Conservation (phyloP, 2,113 vertebrate species). For the Echinops telfairi region DNA sequence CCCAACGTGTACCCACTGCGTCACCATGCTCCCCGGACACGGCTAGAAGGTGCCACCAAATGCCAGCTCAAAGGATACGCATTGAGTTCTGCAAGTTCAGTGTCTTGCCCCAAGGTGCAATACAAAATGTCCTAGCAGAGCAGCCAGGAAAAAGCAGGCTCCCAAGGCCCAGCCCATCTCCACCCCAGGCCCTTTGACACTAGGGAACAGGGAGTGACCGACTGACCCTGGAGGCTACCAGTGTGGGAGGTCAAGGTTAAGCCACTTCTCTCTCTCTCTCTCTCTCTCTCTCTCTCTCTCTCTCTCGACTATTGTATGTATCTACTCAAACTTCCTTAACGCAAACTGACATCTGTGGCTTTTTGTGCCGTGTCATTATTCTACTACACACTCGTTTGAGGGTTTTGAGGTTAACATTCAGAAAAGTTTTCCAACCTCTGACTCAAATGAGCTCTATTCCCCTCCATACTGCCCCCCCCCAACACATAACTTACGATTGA, state of each 20-base stretch:
- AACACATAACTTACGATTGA: constrained; percentile 54
- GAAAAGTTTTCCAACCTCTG: constrained; percentile 63
- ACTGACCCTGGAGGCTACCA: background rate
- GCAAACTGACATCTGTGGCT: constrained; percentile 70
- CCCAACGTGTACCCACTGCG: no score
- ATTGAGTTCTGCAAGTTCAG: constrained; percentile 7
- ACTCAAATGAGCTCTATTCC: constrained; percentile 55
- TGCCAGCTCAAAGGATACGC: constrained; percentile 19
- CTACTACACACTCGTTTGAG: constrained; percentile 61
- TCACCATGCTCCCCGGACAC: no score
- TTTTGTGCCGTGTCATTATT: constrained; percentile 48
- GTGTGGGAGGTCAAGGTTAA: background rate
- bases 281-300: background rate
- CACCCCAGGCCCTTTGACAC: background rate
- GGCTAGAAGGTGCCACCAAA: background rate
- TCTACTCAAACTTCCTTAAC: constrained; percentile 54
- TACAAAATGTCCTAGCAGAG: background rate
- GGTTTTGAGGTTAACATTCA: constrained; percentile 70
- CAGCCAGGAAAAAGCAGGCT: background rate
- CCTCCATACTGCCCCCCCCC: background rate
- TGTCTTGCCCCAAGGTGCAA: constrained; percentile 32
- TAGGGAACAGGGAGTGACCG: background rate
- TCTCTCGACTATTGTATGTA: background rate
- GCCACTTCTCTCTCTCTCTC: no score
- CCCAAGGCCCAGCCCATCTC: background rate